These are phyloP conservation scores for Halichondria panicea DNA, from an alignment of 37 sponge, comb jelly and placozoan species.

Conservation along the genomic window DNA sequence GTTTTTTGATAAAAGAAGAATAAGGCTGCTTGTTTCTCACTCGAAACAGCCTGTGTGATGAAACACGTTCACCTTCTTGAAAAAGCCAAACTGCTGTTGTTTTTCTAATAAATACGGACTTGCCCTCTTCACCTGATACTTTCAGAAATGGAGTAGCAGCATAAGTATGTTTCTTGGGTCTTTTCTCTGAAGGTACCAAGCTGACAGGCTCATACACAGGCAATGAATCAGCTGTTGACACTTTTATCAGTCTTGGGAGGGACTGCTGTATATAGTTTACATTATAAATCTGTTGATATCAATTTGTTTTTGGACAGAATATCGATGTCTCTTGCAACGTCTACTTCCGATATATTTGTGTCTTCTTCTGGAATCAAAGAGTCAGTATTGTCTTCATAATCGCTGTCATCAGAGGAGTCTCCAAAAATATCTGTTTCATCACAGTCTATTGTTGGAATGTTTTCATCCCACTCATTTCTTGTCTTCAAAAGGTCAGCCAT, in stretches of 20 bases:
- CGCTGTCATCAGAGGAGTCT: conserved; percentile 4
- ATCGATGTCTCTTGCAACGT: background rate
- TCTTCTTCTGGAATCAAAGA: no score
- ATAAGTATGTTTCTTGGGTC: conserved; percentile 11
- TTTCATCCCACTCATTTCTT: conserved; percentile 16
- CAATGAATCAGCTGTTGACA: no score
- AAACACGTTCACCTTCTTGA: conserved; percentile 56
- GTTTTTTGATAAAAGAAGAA: no score
- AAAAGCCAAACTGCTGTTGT: conserved; percentile 66
- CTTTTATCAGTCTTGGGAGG: no score
- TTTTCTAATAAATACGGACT: conserved; percentile 29
- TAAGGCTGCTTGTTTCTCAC: conserved; percentile 54
- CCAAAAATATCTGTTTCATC: background rate
- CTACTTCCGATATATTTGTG: no score
- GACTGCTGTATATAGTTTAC: no score
- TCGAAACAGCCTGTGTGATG: conserved; percentile 39
- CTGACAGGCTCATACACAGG: background rate
- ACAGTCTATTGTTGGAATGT: background rate
- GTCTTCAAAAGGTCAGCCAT: conserved; percentile 29
- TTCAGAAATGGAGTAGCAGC: conserved; percentile 46
- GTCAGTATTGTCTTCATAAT: background rate
- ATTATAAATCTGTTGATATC: no score
- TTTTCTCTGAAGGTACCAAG: background rate
- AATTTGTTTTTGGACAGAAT: background rate
- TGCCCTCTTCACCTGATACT: conserved; percentile 6